These are phyloP conservation scores for Nephrotoma flavescens DNA, from an alignment of 2,888 invertebrate species.

Conservation along the genomic window DNA sequence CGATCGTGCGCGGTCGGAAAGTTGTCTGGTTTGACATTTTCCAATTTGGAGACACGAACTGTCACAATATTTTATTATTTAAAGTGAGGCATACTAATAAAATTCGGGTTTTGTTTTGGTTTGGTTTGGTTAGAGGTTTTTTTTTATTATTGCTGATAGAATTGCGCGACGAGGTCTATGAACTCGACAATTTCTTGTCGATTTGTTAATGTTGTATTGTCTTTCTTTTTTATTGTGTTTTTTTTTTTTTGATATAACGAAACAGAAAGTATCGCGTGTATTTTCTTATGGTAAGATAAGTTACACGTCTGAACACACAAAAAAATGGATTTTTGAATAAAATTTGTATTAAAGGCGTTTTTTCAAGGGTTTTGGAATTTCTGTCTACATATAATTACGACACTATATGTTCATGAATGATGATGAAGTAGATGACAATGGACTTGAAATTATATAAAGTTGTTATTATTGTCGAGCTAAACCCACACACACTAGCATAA, in stretches of 20 bases:
- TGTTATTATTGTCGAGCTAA: not conserved
- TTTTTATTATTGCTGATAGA: not conserved
- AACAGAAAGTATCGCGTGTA: not conserved
- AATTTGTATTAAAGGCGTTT: not conserved
- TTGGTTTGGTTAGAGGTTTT: too few relatives aligned
- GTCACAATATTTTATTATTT: not conserved
- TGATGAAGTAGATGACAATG: not conserved
- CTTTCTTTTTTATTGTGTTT: not conserved
- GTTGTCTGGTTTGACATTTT: not conserved
- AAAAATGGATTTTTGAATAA: not conserved
- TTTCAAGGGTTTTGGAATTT: not conserved
- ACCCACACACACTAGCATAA: not conserved
- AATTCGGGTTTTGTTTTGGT: too few relatives aligned
- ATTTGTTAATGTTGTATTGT: not conserved
- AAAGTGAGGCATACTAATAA: not conserved
- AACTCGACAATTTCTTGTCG: not conserved
- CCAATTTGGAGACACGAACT: not conserved
- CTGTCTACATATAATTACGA: not conserved
- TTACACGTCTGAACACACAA: not conserved
- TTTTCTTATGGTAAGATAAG: not conserved
- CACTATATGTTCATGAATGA: not conserved
- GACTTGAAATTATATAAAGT: not conserved
- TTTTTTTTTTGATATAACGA: not conserved
- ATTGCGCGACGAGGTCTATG: not conserved
- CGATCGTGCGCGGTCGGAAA: not conserved